Percentiles rank a stretch among this genome's conserved stretches.
These are phyloP conservation scores for Actias luna DNA, from an alignment of 2,888 invertebrate genomes.

Conservation along the genomic window DNA sequence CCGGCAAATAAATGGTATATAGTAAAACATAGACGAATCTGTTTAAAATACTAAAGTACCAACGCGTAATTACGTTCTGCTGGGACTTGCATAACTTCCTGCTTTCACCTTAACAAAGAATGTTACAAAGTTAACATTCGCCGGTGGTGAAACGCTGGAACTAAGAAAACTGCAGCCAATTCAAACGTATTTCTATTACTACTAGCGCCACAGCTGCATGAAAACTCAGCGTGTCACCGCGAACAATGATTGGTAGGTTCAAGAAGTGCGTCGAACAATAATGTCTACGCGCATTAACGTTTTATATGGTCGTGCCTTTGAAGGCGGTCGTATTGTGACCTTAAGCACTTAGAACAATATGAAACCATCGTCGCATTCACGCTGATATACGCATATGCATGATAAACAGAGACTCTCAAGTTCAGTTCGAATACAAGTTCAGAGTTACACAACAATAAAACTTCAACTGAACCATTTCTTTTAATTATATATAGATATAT, in stretches of 20 bases:
- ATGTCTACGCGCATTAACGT: constrained; percentile 4
- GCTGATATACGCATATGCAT: background rate
- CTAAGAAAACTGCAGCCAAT: constrained; percentile 21
- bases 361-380: background rate
- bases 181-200: constrained; percentile 7
- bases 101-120: constrained; percentile 67
- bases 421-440: background rate
- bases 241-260: constrained; percentile 23
- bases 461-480: no score
- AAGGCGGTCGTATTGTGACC: background rate
- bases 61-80: constrained; percentile 46
- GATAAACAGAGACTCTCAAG: background rate
- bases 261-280: constrained; percentile 28
- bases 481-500: no score
- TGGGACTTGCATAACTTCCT: constrained; percentile 69
- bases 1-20: background rate
- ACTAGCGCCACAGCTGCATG: constrained; percentile 27
- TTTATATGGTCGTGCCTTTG: constrained; percentile 7
- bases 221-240: constrained; percentile 18
- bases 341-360: background rate
- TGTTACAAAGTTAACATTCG: constrained; percentile 34
- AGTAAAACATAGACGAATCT: constrained; percentile 3
- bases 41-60: constrained; percentile 20
- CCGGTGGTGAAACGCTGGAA: constrained; percentile 31
- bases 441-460: no score